These are phyloP conservation scores for Frankliniella fusca DNA, from an alignment of 2,888 invertebrate genomes.

Conservation along the genomic window DNA sequence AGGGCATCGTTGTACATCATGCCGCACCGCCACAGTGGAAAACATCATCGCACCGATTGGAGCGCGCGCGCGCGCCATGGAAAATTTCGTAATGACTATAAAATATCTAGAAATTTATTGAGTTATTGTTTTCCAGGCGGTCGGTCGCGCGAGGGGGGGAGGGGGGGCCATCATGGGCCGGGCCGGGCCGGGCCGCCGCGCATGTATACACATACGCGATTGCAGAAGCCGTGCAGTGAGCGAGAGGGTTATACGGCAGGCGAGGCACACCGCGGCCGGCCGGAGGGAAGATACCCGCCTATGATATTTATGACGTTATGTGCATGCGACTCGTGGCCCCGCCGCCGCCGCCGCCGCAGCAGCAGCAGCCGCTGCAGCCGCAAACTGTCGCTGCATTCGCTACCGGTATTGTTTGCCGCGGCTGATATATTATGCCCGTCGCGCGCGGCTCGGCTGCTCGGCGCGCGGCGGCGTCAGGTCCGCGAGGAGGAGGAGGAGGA, in stretches of 20 bases:
- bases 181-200: too few relatives aligned
- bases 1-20: too few relatives aligned
- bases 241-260: not conserved
- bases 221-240: not conserved
- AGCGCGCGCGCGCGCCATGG: too few relatives aligned
- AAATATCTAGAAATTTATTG: too few relatives aligned
- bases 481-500: not conserved
- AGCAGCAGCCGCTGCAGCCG: not conserved
- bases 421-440: not conserved
- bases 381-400: not conserved
- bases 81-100: too few relatives aligned
- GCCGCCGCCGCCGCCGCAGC: not conserved
- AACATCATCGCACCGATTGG: too few relatives aligned
- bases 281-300: not conserved
- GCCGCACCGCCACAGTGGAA: too few relatives aligned
- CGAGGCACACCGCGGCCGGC: not conserved
- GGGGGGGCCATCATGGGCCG: too few relatives aligned
- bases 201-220: too few relatives aligned
- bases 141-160: too few relatives aligned
- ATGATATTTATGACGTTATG: slow-evolving; percentile 25
- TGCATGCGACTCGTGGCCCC: not conserved
- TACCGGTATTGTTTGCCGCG: slow-evolving; percentile 9
- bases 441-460: not conserved
- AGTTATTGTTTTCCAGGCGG: too few relatives aligned
- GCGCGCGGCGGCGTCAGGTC: too few relatives aligned